A percentile compares a stretch with the other conserved stretches of the same genome.
These are phyloP conservation scores for Cepaea hortensis DNA, from an alignment of 2,888 invertebrate species.

Conservation along the genomic window DNA sequence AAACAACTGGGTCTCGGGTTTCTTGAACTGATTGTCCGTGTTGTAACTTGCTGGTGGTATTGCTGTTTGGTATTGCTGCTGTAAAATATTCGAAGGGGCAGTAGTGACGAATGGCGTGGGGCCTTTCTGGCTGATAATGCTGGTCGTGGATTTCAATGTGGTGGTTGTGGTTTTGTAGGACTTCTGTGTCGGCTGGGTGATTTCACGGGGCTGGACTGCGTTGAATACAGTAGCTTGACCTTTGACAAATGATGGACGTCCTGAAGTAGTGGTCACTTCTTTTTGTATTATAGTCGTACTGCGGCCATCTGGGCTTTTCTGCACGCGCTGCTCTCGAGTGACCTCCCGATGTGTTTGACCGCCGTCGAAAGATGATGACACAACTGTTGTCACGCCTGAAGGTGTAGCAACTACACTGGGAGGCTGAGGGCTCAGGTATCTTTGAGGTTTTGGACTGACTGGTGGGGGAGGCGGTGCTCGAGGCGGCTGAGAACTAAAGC, in stretches of 20 bases:
- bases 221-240: conserved; percentile 42
- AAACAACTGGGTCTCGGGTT: conserved; percentile 11
- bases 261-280: conserved; percentile 27
- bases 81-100: conserved; percentile 5
- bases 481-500: conserved; percentile 9
- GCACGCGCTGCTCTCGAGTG: conserved; percentile 37
- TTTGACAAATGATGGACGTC: conserved; percentile 25
- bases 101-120: conserved; percentile 17
- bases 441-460: conserved; percentile 21
- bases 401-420: not conserved
- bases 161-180: conserved; percentile 1
- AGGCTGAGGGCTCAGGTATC: not conserved
- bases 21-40: not conserved
- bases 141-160: conserved; percentile 20
- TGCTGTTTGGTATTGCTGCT: not conserved
- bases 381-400: conserved; percentile 26
- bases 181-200: not conserved
- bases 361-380: conserved; percentile 46
- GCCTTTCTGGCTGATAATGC: conserved; percentile 28
- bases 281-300: conserved; percentile 20
- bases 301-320: conserved; percentile 35
- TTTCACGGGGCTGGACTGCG: conserved; percentile 18
- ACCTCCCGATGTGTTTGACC: conserved; percentile 45
- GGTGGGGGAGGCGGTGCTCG: conserved; percentile 21
- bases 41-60: not conserved